Percentiles rank a stretch among this genome's conserved stretches.
These are phyloP conservation scores for Arrhopalites spinosus DNA, from an alignment of 2,888 invertebrate species.

Conservation along the genomic window DNA sequence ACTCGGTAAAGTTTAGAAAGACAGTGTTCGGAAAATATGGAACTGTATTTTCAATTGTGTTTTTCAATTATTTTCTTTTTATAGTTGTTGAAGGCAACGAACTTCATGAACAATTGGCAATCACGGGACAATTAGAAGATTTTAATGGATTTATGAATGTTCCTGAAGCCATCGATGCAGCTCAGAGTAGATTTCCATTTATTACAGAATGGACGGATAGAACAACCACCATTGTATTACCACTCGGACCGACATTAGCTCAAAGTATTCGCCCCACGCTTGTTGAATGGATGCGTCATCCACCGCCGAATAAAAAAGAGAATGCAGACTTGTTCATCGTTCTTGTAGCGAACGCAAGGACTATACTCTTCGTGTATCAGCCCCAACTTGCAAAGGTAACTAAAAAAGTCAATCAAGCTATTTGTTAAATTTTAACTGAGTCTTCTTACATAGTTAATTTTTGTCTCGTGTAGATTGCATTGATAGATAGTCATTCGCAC, in stretches of 20 bases:
- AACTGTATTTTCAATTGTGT: too few relatives aligned
- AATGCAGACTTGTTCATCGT: slow-evolving; percentile 49
- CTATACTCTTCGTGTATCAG: slow-evolving; percentile 52
- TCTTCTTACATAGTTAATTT: too few relatives aligned
- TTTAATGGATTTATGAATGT: slow-evolving; percentile 47
- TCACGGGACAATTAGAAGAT: slow-evolving; percentile 44
- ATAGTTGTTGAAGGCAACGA: neutral
- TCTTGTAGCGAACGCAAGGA: slow-evolving; percentile 47
- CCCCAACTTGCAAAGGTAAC: slow-evolving; percentile 46
- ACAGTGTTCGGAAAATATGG: too few relatives aligned
- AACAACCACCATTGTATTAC: slow-evolving; percentile 37
- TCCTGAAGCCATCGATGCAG: slow-evolving; percentile 45
- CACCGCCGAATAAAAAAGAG: slow-evolving; percentile 46
- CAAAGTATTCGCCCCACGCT: slow-evolving; percentile 36
- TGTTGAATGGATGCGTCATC: slow-evolving; percentile 45
- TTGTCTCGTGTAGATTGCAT: slow-evolving; percentile 47
- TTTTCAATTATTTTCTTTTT: too few relatives aligned
- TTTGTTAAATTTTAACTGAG: neutral
- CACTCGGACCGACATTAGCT: slow-evolving; percentile 46
- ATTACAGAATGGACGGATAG: neutral
- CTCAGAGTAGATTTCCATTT: neutral
- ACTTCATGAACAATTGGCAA: slow-evolving; percentile 46
- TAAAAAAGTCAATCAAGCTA: neutral
- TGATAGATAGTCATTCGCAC: slow-evolving; percentile 53
- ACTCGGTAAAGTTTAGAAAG: neutral